Evolutionary conservation across 2,797 vertebrate species (phyloP), one percentile per base, ranked within the genome.

Genomic region (Phataginus tetradactyla): DNA sequence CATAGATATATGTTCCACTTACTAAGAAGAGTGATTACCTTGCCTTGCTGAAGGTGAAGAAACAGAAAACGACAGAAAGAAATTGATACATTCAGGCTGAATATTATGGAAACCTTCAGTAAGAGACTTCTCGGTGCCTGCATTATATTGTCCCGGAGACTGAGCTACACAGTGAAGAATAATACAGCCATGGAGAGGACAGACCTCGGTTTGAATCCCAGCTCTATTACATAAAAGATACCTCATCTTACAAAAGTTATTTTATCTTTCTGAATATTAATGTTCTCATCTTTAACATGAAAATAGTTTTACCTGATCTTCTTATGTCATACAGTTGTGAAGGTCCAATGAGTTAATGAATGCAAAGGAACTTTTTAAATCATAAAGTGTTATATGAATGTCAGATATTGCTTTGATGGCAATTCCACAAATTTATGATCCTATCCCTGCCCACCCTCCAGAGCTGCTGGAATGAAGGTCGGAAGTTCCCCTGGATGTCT

Each of bases 341-440:
- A 98, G 94, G 94, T 90, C 85, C 96, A 95, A 86, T 63, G 79
- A 92, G 92, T 93, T 94, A 95, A 97, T 71, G 90, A 92, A 96
- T 92, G 80, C 81, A 85, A 92, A 92, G 68, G 37, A 94, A 94
- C n/a, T 57, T 95, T 93, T 81, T 85, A 95, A 96, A 84, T 95
- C 72, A 86, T 84, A 91, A 94, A 96, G 61, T 90, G 84, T 84
- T 85, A 90, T 55, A 75, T 79, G 87, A 96, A 91, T 86, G 92
- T 92, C 96, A 94, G 45, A 55, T 63, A 85, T 4, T 49, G 59
- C 81, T 91, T 71, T 88, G 77, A 94, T 66, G 59, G 69, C 78
- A 86, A 32, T 66, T 96, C 29, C 78, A 39, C 68, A 96, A 71
- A 95, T 95, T 90, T 95, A 91, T 29, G 80, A 49, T 85, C 75